phyloP scores from a whole-genome alignment of 1,140 invertebrate species.

The Phthorimaea operculella region DNA sequence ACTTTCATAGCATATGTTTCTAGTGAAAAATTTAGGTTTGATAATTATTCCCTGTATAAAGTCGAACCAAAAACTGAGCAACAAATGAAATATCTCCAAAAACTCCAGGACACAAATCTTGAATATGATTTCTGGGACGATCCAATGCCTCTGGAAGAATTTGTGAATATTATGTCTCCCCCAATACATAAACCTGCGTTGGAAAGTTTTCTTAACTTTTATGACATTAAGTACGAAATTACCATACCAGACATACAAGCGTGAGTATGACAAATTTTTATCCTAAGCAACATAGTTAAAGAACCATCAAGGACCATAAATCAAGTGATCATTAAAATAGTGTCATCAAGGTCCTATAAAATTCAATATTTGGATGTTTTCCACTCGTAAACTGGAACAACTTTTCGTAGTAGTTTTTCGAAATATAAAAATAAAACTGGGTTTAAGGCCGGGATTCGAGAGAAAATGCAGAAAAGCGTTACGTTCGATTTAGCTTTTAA shows the following conservation, averaged over 20 bases:
- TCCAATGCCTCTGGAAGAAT: constrained; percentile 24
- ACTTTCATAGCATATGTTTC: neutral
- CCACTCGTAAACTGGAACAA: too few species aligned
- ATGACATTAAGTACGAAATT: constrained; percentile 34
- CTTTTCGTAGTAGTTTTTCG: too few species aligned
- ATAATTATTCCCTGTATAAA: constrained; percentile 18
- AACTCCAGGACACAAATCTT: constrained; percentile 24
- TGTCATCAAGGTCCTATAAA: too few species aligned
- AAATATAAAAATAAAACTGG: too few species aligned
- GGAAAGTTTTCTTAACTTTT: constrained; percentile 26
- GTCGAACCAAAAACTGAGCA: constrained; percentile 10
- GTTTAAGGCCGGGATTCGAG: too few species aligned
- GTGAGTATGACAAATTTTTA: constrained; percentile 30
- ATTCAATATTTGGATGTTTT: too few species aligned
- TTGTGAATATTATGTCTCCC: constrained; percentile 38
- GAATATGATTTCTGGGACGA: constrained; percentile 49
- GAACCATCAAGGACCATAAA: too few species aligned
- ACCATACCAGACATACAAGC: constrained; percentile 45
- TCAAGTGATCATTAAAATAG: too few species aligned
- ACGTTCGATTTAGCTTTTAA: too few species aligned
- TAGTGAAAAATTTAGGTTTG: constrained; percentile 16
- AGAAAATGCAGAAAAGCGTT: too few species aligned
- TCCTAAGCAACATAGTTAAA: too few species aligned
- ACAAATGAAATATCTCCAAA: constrained; percentile 33
- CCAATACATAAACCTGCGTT: constrained; percentile 35